Evolutionary conservation across 64 coral and sea anemone species (phyloP).

Genomic region (Montipora efflorescens): DNA sequence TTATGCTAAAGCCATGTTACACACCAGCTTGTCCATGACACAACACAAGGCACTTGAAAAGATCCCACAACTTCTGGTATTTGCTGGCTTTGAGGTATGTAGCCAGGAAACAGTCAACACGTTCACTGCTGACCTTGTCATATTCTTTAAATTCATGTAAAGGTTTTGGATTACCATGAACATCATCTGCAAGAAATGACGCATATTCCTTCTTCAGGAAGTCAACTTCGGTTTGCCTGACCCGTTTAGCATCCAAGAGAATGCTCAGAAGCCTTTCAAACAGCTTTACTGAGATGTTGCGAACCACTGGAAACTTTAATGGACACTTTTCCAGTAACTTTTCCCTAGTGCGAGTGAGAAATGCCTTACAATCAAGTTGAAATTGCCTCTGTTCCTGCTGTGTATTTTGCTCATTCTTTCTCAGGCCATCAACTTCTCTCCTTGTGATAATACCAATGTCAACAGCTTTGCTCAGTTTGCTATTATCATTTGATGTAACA

Average conservation of each 20-base stretch:
- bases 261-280: background rate
- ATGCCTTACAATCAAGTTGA: background rate
- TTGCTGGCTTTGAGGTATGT: background rate
- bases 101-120: background rate
- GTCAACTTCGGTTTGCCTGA: background rate
- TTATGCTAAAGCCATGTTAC: background rate
- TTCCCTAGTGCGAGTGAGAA: background rate
- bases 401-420: constrained; percentile 21
- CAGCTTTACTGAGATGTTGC: constrained; percentile 44
- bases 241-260: background rate
- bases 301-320: background rate
- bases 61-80: background rate
- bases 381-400: background rate
- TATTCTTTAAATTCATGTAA: background rate
- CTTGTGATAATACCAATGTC: background rate
- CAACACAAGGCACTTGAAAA: background rate
- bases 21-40: background rate
- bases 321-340: background rate
- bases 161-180: background rate
- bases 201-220: background rate
- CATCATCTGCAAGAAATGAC: background rate
- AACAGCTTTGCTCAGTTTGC: background rate
- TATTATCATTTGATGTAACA: constrained; percentile 50
- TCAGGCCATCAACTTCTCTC: constrained; percentile 1
- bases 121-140: background rate